Base-by-base conservation (phyloP, 2,888 invertebrate genomes). In the Dynastes hyllus region DNA sequence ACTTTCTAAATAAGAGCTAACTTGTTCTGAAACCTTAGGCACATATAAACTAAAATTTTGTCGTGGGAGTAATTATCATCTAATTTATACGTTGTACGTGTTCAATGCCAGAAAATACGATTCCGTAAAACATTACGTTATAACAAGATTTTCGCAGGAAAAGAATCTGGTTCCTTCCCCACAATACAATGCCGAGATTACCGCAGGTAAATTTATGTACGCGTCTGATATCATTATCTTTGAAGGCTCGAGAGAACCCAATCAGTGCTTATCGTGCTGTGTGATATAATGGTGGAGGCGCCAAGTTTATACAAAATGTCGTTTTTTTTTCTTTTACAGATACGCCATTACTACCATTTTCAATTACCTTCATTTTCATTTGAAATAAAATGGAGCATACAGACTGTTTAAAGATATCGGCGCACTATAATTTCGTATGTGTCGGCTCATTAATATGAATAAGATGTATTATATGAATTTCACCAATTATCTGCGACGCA, bases 131-230 rank as follows among this genome's bases (percentile, higher is more conserved):
- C n/a, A 9, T 22, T 8, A 22, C 22, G 16, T 22, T 63, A 32
- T 63, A 32, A 9, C 32, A 32, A 63, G n/a, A 63, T 9, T 63
- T 29, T 63, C 32, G n/a, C n/a, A 9, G 27, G 2, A 27, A 29
- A 63, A 13, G 63, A 63, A 32, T 29, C 8, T 63, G 2, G 69
- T 51, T 22, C 6, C 29, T 27, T 51, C 13, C 51, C 45, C 8
- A 45, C 4, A 69, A 4, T 13, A 29, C 13, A 51, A 27, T 69
- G 50, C 5, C 11, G 51, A 58, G 4, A 73, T 73, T 73, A 73
- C 55, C 58, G n/a, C 37, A 58, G 40, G 73, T 58, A 61, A 75
- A 75, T 75, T 75, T 75, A 75, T 50, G 40, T 45, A 27, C 29
- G 1, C 61, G 50, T 27, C 61, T 50, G 61, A 75, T 75, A 63